Percentiles rank a stretch among this genome's conserved stretches.
Conservation (phyloP, 2,888 invertebrate genomes). For the Cephus runcator region DNA sequence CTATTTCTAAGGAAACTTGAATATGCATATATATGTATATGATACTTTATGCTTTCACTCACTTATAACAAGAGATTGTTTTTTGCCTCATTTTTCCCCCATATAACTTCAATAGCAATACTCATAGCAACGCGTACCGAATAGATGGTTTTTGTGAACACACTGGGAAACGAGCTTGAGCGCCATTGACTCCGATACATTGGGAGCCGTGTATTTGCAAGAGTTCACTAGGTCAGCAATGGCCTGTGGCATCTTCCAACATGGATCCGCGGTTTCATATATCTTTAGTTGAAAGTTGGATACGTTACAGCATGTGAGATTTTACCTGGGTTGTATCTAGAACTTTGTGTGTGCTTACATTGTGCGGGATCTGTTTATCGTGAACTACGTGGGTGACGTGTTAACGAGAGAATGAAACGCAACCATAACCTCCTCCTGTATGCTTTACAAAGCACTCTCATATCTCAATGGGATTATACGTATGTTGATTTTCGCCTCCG, state of each 20-base stretch:
- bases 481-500: not conserved
- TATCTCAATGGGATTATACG: not conserved
- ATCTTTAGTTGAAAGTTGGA: slow-evolving; percentile 1
- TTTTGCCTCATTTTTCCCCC: not conserved
- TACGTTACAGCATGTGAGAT: not conserved
- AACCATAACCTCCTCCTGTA: not conserved
- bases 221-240: slow-evolving; percentile 7
- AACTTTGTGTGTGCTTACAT: not conserved
- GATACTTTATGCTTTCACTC: not conserved
- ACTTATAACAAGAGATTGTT: not conserved
- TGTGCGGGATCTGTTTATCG: not conserved
- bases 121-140: not conserved
- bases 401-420: not conserved
- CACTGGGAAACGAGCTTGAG: not conserved
- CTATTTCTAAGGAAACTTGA: not conserved
- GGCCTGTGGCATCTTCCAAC: slow-evolving; percentile 28
- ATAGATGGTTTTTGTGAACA: not conserved
- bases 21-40: too few relatives aligned
- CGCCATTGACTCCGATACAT: not conserved
- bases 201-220: not conserved
- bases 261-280: slow-evolving; percentile 30
- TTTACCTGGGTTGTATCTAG: not conserved
- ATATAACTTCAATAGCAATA: not conserved
- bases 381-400: not conserved
- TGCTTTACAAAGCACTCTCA: not conserved